phyloP scores from a whole-genome alignment of 2,888 invertebrate genomes.

The Ectemnius continuus region DNA sequence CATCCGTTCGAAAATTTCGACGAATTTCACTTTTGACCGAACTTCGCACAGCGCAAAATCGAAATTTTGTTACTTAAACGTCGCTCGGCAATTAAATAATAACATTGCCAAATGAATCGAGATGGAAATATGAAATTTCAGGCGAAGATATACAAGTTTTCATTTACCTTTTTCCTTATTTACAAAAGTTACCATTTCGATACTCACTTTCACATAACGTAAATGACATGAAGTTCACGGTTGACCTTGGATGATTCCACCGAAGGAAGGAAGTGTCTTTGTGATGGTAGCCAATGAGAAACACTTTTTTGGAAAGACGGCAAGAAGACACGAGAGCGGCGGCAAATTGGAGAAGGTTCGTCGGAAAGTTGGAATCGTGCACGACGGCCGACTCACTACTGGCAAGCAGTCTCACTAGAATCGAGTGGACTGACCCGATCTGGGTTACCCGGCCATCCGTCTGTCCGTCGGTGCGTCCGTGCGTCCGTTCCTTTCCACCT shows the following conservation, averaged over 20 bases:
- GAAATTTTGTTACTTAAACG: no score
- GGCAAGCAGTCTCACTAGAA: slow-evolving; percentile 69
- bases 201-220: slow-evolving; percentile 60
- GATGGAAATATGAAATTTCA: no score
- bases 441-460: slow-evolving; percentile 78
- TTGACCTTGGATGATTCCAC: not conserved
- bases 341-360: slow-evolving; percentile 26
- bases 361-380: slow-evolving; percentile 63
- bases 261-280: not conserved
- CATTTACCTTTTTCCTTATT: no score
- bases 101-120: no score
- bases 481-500: slow-evolving; percentile 61
- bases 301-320: slow-evolving; percentile 5
- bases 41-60: no score
- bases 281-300: not conserved
- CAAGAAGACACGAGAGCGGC: not conserved
- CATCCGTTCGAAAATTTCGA: no score
- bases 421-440: slow-evolving; percentile 74
- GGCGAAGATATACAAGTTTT: no score
- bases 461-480: slow-evolving; percentile 70
- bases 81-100: no score
- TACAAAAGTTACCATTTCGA: not conserved
- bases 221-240: slow-evolving; percentile 51
- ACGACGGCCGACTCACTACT: slow-evolving; percentile 75
- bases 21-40: no score